Percentiles rank a stretch among this genome's conserved stretches.
Evolutionary conservation across 30 jellyfish, hydroid and myxozoan species (phyloP).

Genomic region (Nemopilema nomurai): DNA sequence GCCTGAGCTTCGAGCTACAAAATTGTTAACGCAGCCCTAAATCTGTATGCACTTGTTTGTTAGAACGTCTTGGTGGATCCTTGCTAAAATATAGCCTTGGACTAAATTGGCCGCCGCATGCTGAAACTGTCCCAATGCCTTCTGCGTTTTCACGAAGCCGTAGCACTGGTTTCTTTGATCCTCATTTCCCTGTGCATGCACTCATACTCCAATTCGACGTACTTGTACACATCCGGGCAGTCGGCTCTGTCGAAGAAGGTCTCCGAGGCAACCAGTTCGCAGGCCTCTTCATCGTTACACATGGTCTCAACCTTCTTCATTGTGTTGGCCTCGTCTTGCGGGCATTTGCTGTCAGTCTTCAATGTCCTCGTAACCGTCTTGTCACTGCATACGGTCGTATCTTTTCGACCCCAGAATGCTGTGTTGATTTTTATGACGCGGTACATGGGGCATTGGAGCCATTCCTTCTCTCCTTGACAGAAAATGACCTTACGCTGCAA

Average conservation of each 20-base stretch:
- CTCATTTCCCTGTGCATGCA: constrained; percentile 95
- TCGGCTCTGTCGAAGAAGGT: constrained; percentile 96
- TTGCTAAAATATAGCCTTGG: no score
- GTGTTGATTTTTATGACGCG: constrained; percentile 82
- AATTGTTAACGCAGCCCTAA: no score
- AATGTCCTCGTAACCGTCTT: constrained; percentile 86
- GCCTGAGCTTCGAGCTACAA: not conserved
- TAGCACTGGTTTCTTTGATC: constrained; percentile 68
- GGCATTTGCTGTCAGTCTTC: constrained; percentile 77
- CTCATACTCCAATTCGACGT: constrained; percentile 87
- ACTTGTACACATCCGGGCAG: constrained; percentile 93
- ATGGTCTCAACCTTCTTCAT: constrained; percentile 94
- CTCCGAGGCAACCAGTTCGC: constrained; percentile 98
- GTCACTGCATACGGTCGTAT: constrained; percentile 72
- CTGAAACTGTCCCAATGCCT: no score
- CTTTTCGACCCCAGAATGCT: constrained; percentile 98
- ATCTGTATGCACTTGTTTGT: no score
- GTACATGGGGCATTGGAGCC: constrained; percentile 98
- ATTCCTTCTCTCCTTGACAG: constrained; percentile 97
- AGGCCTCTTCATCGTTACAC: constrained; percentile 94
- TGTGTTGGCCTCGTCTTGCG: constrained; percentile 95
- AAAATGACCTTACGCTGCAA: constrained; percentile 58
- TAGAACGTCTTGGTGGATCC: no score
- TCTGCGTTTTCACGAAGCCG: not conserved
- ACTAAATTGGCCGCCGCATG: no score